A percentile compares a stretch with the other conserved stretches of the same genome.
phyloP scores from a whole-genome alignment of 2,888 invertebrate genomes.

The Leptopterna dolabrata region DNA sequence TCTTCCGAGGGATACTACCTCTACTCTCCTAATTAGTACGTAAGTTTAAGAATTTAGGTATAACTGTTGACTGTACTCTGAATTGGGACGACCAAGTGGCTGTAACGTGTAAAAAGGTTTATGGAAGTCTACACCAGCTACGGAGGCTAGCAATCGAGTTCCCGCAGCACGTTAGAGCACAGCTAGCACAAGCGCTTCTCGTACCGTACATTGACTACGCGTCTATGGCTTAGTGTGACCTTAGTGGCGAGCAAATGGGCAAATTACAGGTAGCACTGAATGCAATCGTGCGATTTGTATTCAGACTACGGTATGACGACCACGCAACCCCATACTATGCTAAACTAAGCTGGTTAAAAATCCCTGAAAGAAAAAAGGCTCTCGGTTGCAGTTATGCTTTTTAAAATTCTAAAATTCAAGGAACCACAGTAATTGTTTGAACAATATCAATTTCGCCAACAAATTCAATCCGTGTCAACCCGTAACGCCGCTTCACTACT shows the following conservation, averaged over 20 bases:
- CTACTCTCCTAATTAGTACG: no score
- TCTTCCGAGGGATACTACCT: no score
- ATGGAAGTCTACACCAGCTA: neutral
- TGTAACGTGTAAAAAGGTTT: neutral
- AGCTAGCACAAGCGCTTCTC: neutral
- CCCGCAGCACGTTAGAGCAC: neutral
- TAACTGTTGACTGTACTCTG: no score
- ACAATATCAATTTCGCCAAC: neutral
- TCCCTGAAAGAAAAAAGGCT: neutral
- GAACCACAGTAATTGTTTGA: neutral
- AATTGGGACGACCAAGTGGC: neutral
- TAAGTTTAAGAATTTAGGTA: no score
- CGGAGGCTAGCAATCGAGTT: conserved; percentile 4
- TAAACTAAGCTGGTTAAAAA: neutral
- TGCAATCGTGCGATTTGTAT: neutral
- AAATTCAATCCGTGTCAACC: neutral
- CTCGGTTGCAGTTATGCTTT: neutral
- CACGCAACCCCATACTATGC: neutral
- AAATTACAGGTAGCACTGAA: neutral
- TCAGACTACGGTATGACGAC: neutral
- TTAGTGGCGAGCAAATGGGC: neutral
- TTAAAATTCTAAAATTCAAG: neutral
- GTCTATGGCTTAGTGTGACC: neutral
- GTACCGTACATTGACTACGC: neutral
- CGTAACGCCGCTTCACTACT: neutral